Percentiles rank a stretch among this genome's conserved stretches.
phyloP scores from a whole-genome alignment of 2,113 vertebrate species.

The Sylvicapra grimmia region DNA sequence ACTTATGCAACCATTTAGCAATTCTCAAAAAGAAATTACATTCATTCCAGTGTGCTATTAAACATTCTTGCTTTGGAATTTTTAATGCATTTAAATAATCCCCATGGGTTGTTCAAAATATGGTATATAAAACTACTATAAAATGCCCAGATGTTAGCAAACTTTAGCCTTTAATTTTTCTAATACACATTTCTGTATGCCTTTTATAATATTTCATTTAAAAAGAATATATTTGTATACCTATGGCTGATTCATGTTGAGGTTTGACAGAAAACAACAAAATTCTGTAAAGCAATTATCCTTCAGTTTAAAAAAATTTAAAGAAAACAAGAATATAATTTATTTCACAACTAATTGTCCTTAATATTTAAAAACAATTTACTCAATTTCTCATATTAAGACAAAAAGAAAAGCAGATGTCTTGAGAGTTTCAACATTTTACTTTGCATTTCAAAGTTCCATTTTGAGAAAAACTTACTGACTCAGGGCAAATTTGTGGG shows the following conservation, averaged over 20 bases:
- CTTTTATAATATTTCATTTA: slow-evolving; percentile 9
- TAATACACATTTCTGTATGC: not conserved
- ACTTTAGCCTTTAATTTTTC: slow-evolving; percentile 28
- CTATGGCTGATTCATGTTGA: not conserved
- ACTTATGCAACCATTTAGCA: not conserved
- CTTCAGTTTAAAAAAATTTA: not conserved
- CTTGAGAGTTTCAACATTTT: not conserved
- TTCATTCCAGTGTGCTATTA: not conserved
- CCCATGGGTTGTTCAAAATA: slow-evolving; percentile 5
- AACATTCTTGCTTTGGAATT: not conserved
- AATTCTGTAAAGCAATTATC: not conserved
- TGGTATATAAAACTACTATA: not conserved
- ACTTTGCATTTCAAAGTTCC: slow-evolving; percentile 32
- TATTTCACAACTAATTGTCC: not conserved
- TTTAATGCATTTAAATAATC: slow-evolving; percentile 38
- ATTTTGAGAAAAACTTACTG: not conserved
- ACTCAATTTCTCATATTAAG: not conserved
- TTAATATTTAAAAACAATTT: slow-evolving; percentile 4
- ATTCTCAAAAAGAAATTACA: not conserved
- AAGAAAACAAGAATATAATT: not conserved
- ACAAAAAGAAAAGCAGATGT: not conserved
- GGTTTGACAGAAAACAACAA: not conserved
- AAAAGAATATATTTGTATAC: not conserved
- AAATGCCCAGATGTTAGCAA: slow-evolving; percentile 31
- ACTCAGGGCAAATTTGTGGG: not conserved